Conservation (phyloP, 2,888 invertebrate genomes). For the Drosophila cracens region DNA sequence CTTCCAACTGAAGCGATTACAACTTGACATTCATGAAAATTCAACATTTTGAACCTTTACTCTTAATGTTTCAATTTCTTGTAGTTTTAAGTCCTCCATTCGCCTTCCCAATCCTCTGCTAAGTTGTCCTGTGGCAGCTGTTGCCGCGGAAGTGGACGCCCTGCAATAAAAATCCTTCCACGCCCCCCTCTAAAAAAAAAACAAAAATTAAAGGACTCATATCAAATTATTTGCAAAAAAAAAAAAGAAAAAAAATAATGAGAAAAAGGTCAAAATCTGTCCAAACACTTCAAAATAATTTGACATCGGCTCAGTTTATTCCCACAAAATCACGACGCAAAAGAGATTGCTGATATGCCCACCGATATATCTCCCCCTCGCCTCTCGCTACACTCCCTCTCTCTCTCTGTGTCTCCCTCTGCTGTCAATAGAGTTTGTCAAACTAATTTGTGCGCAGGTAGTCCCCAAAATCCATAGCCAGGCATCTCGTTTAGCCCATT, state of each 20-base stretch:
- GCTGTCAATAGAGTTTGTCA: conserved; percentile 66
- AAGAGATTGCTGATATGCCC: conserved; percentile 39
- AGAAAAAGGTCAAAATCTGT: conserved; percentile 72
- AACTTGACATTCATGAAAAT: neutral
- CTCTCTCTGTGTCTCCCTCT: neutral
- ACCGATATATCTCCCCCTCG: conserved; percentile 33
- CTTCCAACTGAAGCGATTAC: neutral
- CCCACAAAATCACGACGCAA: conserved; percentile 73
- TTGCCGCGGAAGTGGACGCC: conserved; percentile 75
- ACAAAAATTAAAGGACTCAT: conserved; percentile 40
- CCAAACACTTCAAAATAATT: conserved; percentile 85
- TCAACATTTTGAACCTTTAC: too few species aligned
- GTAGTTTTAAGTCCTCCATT: too few species aligned
- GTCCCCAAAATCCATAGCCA: conserved; percentile 34
- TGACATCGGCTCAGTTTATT: conserved; percentile 82
- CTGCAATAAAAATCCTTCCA: conserved; percentile 61
- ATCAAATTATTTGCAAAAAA: conserved; percentile 72
- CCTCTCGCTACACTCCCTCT: neutral
- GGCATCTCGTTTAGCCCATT: conserved; percentile 44
- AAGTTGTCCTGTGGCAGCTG: conserved; percentile 53
- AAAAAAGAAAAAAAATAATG: conserved; percentile 1
- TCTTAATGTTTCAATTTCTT: too few species aligned
- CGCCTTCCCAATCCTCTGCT: neutral
- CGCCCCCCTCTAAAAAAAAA: conserved; percentile 10
- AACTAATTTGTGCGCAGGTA: conserved; percentile 76